These are phyloP conservation scores for Xenotilapia longispinis DNA, from an alignment of 2,113 vertebrate species.

Conservation along the genomic window DNA sequence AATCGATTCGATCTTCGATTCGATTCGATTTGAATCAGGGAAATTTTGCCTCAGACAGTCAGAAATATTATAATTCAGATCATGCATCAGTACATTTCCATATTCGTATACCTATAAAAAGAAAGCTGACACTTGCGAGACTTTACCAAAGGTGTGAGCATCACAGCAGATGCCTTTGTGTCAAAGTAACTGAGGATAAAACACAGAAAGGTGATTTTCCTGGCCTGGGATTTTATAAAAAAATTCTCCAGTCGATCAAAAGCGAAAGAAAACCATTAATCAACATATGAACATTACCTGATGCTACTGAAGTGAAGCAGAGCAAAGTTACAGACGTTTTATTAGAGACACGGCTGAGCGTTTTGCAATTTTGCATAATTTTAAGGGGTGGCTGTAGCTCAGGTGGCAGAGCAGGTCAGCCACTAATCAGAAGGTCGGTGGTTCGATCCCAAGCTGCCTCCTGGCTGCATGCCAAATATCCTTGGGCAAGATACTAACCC, in stretches of 20 bases:
- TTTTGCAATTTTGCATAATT: background rate
- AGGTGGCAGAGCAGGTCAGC: too few relatives aligned
- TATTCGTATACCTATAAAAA: background rate
- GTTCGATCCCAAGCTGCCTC: too few relatives aligned
- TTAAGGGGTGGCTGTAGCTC: background rate
- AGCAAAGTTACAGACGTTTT: background rate
- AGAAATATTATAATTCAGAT: background rate
- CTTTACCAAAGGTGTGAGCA: background rate
- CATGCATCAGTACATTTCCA: background rate
- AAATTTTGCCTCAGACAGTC: background rate
- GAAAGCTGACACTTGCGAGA: background rate
- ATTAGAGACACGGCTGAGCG: rapidly evolving
- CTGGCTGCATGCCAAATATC: too few relatives aligned
- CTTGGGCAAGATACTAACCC: too few relatives aligned
- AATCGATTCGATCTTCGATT: background rate
- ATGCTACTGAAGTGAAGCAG: background rate
- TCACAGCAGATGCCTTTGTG: background rate
- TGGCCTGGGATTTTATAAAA: background rate
- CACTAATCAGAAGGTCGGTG: too few relatives aligned
- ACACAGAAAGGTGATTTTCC: background rate
- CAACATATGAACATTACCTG: background rate
- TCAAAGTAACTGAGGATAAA: background rate
- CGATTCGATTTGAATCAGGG: background rate
- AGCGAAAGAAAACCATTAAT: background rate
- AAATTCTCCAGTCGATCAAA: background rate